Evolutionary conservation across 92 coral and sea anemone species (phyloP), one percentile per base, ranked within the genome.

Genomic region (Paragorgia papillata): DNA sequence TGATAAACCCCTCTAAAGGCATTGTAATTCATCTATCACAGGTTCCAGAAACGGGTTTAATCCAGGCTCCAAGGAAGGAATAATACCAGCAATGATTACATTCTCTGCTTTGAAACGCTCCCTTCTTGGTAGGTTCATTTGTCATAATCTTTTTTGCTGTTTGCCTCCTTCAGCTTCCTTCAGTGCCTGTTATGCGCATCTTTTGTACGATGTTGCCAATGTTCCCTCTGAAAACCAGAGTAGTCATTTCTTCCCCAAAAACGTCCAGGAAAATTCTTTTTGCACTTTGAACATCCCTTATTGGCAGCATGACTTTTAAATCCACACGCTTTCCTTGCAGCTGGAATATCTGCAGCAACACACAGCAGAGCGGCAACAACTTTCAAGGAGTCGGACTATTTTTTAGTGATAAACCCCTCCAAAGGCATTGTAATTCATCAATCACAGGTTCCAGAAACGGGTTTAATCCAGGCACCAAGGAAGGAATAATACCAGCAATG

Each of bases 221-320:
- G 27, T 13, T 81, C 79, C 19, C 85, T 33, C 50, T 89, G 21
- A 75, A 83, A 83, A 14, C 91, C 86, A 58, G 83, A 74, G 63
- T 75, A 87, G 46, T 87, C 73, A n/a, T 26, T 69, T 28, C 21
- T 80, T n/a, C n/a, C n/a, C n/a, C n/a, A n/a, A n/a, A n/a, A n/a
- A n/a, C n/a, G n/a, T n/a, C n/a, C n/a, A n/a, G n/a, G n/a, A n/a
- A n/a, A n/a, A n/a, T n/a, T 62, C 74, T 82, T 85, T 65, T 46
- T 14, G 63, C 88, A 85, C 5, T 84, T 82, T 26, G 88, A 88
- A 60, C 88, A 88, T 7, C 92, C 92, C 32, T 74, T 67, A 14
- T 79, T 60, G 34, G 92, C 92, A 80, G 83, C 32, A 29, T 88
- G 89, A 35, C 85, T 84, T n/a, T n/a, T 9, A 75, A 63, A 49